These are phyloP conservation scores for Hexactinellida sp. DNA, from an alignment of 37 sponge, comb jelly and placozoan genomes.

Conservation along the genomic window DNA sequence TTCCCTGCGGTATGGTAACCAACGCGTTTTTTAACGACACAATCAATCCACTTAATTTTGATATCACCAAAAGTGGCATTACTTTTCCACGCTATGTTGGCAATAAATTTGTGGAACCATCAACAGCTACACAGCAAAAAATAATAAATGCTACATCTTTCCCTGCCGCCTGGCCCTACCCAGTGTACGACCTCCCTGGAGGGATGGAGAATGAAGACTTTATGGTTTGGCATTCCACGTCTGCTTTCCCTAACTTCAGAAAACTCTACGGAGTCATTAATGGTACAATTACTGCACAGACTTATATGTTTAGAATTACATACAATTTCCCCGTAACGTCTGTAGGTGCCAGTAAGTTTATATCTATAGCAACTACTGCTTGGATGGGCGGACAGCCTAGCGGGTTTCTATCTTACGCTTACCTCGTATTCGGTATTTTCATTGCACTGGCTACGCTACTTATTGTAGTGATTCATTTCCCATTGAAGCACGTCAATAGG, in stretches of 20 bases:
- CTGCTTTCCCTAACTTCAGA: not conserved
- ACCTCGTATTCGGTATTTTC: not conserved
- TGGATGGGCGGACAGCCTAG: conserved; percentile 6
- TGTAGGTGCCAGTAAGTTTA: not conserved
- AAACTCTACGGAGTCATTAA: not conserved
- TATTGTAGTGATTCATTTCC: not conserved
- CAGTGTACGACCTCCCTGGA: not conserved
- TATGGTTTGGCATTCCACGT: not conserved
- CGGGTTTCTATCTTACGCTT: not conserved
- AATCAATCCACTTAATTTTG: not conserved
- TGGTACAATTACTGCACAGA: not conserved
- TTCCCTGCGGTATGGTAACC: conserved; percentile 2
- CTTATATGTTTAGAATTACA: not conserved
- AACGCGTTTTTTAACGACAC: conserved; percentile 12
- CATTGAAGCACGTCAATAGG: not conserved
- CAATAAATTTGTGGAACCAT: not conserved
- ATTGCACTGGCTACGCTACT: not conserved
- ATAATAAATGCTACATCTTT: not conserved
- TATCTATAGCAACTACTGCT: not conserved
- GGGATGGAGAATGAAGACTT: not conserved
- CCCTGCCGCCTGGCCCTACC: not conserved
- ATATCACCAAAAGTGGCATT: not conserved
- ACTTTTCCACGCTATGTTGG: not conserved
- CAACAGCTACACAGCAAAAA: not conserved
- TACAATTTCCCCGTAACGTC: not conserved